A percentile compares a stretch with the other conserved stretches of the same genome.
Evolutionary conservation across 2,797 vertebrate species (phyloP).

Genomic region (Parauchenoglanis ngamensis): DNA sequence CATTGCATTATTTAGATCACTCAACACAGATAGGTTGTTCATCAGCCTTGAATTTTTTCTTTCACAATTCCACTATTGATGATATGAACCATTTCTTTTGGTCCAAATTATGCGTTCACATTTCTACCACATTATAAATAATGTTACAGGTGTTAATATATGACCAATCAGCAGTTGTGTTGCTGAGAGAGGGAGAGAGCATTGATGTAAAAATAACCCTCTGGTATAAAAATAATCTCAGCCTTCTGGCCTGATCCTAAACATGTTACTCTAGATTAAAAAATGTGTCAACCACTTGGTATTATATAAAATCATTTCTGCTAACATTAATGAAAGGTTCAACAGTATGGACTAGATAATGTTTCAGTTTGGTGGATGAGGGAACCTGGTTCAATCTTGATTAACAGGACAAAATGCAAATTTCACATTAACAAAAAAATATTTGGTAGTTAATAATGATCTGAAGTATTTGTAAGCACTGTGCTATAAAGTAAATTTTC

Average conservation of each 20-base stretch:
- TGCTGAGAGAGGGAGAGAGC: constrained; percentile 6
- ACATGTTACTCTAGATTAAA: constrained; percentile 7
- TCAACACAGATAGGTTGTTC: background rate
- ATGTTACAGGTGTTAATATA: constrained; percentile 2
- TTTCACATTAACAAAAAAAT: background rate
- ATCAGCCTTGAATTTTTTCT: background rate
- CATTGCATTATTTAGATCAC: background rate
- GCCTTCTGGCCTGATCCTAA: constrained; percentile 11
- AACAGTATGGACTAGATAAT: background rate
- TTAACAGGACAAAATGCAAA: background rate
- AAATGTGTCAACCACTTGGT: background rate
- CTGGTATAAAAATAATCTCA: constrained; percentile 29
- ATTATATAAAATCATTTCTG: constrained; percentile 4
- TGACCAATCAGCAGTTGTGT: background rate
- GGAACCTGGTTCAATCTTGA: background rate
- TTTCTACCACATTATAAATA: background rate
- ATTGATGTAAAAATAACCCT: constrained; percentile 29
- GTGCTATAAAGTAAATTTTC: background rate
- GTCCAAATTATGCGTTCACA: background rate
- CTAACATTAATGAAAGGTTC: background rate
- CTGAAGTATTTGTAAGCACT: background rate
- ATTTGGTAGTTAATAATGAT: background rate
- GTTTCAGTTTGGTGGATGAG: background rate
- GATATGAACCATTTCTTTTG: background rate
- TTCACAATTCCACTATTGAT: background rate